A percentile compares a stretch with the other conserved stretches of the same genome.
Conservation (phyloP, 2,797 vertebrate genomes). For the Labeo calbasu region DNA sequence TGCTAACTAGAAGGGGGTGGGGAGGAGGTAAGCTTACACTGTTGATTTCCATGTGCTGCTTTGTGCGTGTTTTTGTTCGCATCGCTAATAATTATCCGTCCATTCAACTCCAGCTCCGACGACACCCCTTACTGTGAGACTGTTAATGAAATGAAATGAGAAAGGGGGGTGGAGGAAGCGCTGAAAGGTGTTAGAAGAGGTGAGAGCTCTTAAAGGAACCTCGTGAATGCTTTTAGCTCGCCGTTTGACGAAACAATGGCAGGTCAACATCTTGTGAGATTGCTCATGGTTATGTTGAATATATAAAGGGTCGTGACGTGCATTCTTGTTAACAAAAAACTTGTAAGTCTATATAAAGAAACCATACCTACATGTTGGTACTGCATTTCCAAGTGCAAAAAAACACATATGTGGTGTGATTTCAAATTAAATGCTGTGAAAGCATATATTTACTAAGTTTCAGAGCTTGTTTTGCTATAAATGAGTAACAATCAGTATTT, state of each 20-base stretch:
- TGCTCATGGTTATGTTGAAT: not conserved
- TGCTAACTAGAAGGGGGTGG: conserved; percentile 33
- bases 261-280: conserved; percentile 21
- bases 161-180: not conserved
- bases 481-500: not conserved
- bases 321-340: conserved; percentile 13
- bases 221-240: not conserved
- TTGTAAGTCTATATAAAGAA: not conserved
- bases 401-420: not conserved
- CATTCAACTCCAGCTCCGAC: conserved; percentile 33
- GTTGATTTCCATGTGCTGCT: conserved; percentile 28
- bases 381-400: not conserved
- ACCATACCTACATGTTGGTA: not conserved
- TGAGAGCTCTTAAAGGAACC: conserved; percentile 26
- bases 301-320: not conserved
- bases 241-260: conserved; percentile 6
- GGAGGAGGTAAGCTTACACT: conserved; percentile 17
- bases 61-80: conserved; percentile 43
- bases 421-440: not conserved
- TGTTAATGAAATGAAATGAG: conserved; percentile 49
- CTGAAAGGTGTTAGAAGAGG: conserved; percentile 39
- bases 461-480: not conserved
- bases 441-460: not conserved
- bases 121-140: conserved; percentile 47
- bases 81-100: conserved; percentile 35